phyloP scores from a whole-genome alignment of 1,140 invertebrate genomes.

The Polypedilum pembai region DNA sequence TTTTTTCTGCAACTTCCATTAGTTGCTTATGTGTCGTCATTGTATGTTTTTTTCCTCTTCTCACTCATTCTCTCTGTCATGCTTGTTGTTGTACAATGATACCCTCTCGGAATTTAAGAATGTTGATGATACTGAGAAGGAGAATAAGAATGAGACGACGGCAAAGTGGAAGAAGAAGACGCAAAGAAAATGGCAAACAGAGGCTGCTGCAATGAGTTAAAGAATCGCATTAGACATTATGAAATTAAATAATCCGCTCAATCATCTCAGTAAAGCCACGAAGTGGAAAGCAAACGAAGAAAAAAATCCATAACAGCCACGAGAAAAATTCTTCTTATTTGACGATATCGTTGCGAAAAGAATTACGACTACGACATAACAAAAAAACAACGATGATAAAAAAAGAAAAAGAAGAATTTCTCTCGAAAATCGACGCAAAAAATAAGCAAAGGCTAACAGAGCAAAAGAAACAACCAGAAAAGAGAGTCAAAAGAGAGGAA shows the following conservation, averaged over 20 bases:
- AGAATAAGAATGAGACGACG: neutral
- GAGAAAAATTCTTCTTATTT: neutral
- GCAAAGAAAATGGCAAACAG: conserved; percentile 4
- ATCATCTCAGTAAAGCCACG: too few species aligned
- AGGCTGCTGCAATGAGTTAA: neutral
- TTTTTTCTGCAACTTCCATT: conserved; percentile 12
- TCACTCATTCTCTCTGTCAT: neutral
- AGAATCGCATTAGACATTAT: conserved; percentile 11
- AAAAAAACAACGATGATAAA: neutral
- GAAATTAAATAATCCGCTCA: neutral
- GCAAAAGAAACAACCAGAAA: conserved; percentile 1
- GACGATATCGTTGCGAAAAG: conserved; percentile 6
- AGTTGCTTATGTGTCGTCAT: neutral
- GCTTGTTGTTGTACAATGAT: neutral
- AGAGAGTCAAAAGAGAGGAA: conserved; percentile 1
- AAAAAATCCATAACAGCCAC: neutral
- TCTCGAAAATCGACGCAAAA: conserved; percentile 22
- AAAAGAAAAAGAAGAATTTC: conserved; percentile 6
- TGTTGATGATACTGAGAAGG: neutral
- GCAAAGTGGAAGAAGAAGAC: neutral
- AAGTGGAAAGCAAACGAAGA: neutral
- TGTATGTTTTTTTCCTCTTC: neutral
- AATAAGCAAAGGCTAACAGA: conserved; percentile 21
- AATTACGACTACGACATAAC: conserved; percentile 16
- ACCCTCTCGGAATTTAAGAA: neutral